Percentiles rank a stretch among this genome's conserved stretches.
These are phyloP conservation scores for Poeciliopsis infans DNA, from an alignment of 2,797 vertebrate species.

Conservation along the genomic window DNA sequence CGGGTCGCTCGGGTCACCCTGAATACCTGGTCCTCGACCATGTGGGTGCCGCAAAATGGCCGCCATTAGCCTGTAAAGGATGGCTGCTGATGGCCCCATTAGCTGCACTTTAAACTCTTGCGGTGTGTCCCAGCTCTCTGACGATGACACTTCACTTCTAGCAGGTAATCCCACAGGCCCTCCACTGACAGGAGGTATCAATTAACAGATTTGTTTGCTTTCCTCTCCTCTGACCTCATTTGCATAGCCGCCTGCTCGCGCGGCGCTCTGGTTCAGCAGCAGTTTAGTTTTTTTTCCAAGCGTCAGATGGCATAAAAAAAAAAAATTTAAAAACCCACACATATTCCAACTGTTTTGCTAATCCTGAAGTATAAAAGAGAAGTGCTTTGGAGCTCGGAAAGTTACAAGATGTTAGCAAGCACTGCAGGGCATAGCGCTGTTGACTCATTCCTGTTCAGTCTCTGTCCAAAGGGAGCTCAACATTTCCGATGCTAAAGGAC, in stretches of 20 bases:
- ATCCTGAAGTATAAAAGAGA: conserved; percentile 47
- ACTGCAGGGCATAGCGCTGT: conserved; percentile 57
- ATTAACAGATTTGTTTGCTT: conserved; percentile 81
- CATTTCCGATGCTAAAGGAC: conserved; percentile 78
- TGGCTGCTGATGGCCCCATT: conserved; percentile 52
- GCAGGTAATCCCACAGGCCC: conserved; percentile 65
- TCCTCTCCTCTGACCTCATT: conserved; percentile 69
- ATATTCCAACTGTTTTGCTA: conserved; percentile 42
- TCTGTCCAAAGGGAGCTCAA: conserved; percentile 75
- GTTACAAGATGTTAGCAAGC: conserved; percentile 72
- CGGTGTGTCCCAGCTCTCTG: conserved; percentile 34
- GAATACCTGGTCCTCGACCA: conserved; percentile 63
- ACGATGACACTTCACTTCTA: conserved; percentile 55
- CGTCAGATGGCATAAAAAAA: conserved; percentile 14
- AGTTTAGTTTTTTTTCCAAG: conserved; percentile 16
- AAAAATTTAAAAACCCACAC: conserved; percentile 9
- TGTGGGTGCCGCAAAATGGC: conserved; percentile 61
- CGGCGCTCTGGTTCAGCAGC: conserved; percentile 61
- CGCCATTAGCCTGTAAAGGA: conserved; percentile 70
- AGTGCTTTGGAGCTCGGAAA: conserved; percentile 60
- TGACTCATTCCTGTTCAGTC: conserved; percentile 72
- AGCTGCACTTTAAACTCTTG: conserved; percentile 72
- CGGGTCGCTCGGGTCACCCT: conserved; percentile 55
- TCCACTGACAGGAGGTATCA: conserved; percentile 64
- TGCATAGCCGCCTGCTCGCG: conserved; percentile 61